Evolutionary conservation across 2,888 invertebrate genomes (phyloP).

Genomic region (Drosophila melanosoma): DNA sequence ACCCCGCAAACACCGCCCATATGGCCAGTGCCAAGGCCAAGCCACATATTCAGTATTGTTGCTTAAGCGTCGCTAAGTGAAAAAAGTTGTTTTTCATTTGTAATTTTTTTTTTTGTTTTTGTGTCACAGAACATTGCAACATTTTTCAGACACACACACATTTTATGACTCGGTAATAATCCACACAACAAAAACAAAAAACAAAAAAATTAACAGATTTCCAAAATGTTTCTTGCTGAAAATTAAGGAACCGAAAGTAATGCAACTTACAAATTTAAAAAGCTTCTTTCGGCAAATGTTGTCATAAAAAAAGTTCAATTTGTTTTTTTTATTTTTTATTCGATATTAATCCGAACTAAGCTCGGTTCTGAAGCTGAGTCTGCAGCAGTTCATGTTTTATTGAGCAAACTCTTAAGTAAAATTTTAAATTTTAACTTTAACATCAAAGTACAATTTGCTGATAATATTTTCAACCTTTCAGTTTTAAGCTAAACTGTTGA

Average conservation of each 20-base stretch:
- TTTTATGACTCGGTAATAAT: constrained; percentile 6
- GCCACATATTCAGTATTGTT: constrained; percentile 46
- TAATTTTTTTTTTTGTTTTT: not conserved
- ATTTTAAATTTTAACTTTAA: not conserved
- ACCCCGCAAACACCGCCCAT: not conserved
- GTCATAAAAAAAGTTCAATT: not conserved
- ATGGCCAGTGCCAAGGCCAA: constrained; percentile 5
- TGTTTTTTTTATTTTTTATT: not conserved
- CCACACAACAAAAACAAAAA: not conserved
- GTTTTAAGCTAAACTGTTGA: not conserved
- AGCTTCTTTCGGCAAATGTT: not conserved
- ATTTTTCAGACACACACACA: constrained; percentile 15
- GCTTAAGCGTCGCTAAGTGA: constrained; percentile 63
- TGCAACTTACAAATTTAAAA: not conserved
- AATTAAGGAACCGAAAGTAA: constrained; percentile 1
- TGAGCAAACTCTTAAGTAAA: not conserved
- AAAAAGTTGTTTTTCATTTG: constrained; percentile 50
- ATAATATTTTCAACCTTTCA: not conserved
- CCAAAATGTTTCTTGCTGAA: not conserved
- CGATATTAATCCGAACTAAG: not conserved
- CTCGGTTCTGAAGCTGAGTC: not conserved
- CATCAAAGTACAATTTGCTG: not conserved
- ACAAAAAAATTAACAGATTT: not conserved
- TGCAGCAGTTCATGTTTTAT: not conserved
- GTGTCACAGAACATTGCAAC: constrained; percentile 27